These are phyloP conservation scores for Zoanthus gigantus DNA, from an alignment of 92 coral and sea anemone genomes.

Conservation along the genomic window DNA sequence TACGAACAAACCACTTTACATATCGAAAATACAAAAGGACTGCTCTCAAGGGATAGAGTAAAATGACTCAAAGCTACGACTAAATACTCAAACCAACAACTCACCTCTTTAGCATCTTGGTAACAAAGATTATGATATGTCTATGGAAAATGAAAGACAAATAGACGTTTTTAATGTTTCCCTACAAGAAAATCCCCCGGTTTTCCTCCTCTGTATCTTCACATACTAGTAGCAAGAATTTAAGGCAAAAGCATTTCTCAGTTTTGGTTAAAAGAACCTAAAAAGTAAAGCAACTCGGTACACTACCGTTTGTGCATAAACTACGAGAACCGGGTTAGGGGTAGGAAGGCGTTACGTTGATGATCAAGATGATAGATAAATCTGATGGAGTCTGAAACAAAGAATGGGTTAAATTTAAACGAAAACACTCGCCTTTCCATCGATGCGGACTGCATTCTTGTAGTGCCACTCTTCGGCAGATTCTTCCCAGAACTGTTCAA, in stretches of 20 bases:
- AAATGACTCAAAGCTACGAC: background rate
- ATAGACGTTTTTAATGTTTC: background rate
- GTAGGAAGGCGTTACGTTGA: too few species aligned
- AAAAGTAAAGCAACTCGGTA: background rate
- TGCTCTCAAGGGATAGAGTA: background rate
- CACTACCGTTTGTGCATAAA: background rate
- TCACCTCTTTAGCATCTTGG: constrained; percentile 97
- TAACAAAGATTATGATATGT: constrained; percentile 93
- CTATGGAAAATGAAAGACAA: constrained; percentile 63
- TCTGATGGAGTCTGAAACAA: background rate
- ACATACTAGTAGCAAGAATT: too few species aligned
- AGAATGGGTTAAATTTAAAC: background rate
- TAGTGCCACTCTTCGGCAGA: constrained; percentile 96
- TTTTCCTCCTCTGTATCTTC: background rate
- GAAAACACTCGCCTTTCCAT: constrained; percentile 87
- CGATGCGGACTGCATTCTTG: constrained; percentile 89
- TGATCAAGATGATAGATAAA: background rate
- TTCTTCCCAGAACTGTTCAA: constrained; percentile 99
- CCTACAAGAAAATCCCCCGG: background rate
- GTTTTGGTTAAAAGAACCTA: background rate
- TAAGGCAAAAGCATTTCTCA: too few species aligned
- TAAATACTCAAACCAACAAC: constrained; percentile 12
- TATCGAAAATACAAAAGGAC: background rate
- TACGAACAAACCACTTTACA: background rate
- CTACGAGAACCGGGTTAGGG: too few species aligned